A percentile compares a stretch with the other conserved stretches of the same genome.
Conservation (phyloP, 2,797 vertebrate genomes). For the Simalia tracyae region DNA sequence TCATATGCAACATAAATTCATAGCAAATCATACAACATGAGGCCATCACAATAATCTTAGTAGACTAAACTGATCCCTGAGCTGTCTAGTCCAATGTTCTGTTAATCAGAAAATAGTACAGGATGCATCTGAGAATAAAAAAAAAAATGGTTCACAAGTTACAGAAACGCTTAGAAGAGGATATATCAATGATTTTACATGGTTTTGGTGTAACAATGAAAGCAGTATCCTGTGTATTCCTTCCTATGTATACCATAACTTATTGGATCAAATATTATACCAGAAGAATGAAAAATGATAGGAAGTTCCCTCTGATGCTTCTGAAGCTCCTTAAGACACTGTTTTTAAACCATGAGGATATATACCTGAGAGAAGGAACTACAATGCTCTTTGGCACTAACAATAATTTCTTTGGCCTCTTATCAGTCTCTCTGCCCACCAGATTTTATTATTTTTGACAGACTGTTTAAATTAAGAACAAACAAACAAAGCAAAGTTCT, state of each 20-base stretch:
- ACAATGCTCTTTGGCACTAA: too few relatives aligned
- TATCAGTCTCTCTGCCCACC: too few relatives aligned
- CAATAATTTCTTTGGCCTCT: too few relatives aligned
- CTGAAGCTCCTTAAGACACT: background rate
- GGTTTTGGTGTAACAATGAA: background rate
- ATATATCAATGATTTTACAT: background rate
- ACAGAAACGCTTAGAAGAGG: background rate
- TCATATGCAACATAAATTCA: fast-evolving
- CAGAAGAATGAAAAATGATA: too few relatives aligned
- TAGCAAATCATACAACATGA: background rate
- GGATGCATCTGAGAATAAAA: background rate
- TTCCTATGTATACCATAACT: too few relatives aligned
- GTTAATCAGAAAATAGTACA: background rate
- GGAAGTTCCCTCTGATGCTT: background rate
- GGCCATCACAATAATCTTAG: background rate
- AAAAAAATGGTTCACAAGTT: background rate
- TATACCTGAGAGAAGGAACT: background rate
- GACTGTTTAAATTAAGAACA: too few relatives aligned
- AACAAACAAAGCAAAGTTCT: too few relatives aligned
- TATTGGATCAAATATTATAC: too few relatives aligned
- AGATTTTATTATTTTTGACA: too few relatives aligned
- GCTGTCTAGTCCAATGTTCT: background rate
- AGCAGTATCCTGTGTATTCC: background rate
- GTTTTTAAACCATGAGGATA: background rate
- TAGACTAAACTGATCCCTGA: background rate